These are phyloP conservation scores for Champsocephalus esox DNA, from an alignment of 2,797 vertebrate genomes.

Conservation along the genomic window DNA sequence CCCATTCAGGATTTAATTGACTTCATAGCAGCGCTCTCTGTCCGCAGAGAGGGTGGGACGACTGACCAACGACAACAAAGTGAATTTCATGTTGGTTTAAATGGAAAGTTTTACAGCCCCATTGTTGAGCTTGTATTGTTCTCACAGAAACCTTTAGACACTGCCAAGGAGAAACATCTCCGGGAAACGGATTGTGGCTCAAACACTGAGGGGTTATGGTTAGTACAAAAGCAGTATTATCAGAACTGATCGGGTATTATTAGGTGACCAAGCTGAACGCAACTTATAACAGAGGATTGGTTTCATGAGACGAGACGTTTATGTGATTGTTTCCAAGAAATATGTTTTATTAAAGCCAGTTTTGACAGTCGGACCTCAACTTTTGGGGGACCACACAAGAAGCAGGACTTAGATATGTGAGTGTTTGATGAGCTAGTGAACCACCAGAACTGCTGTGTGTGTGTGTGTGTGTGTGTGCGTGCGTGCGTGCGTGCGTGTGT, in stretches of 20 bases:
- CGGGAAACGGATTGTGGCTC: constrained; percentile 43
- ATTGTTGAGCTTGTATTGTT: constrained; percentile 61
- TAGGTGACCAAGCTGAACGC: constrained; percentile 37
- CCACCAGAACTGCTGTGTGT: constrained; percentile 65
- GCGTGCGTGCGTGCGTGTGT: not conserved
- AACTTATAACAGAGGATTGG: constrained; percentile 30
- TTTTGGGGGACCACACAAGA: constrained; percentile 67
- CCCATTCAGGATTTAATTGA: constrained; percentile 45
- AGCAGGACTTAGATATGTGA: constrained; percentile 57
- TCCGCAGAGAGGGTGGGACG: constrained; percentile 51
- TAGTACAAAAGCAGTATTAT: constrained; percentile 51
- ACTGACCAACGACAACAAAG: constrained; percentile 68
- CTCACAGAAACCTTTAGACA: constrained; percentile 31
- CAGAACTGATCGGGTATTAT: constrained; percentile 44
- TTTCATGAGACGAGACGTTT: constrained; percentile 49
- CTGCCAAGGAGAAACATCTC: constrained; percentile 56
- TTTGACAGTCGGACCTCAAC: constrained; percentile 49
- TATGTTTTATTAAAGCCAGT: constrained; percentile 56
- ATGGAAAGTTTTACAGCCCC: constrained; percentile 70
- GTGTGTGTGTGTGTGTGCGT: too few species aligned
- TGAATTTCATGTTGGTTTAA: constrained; percentile 58
- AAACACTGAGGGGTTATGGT: constrained; percentile 48
- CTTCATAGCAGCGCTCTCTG: constrained; percentile 31
- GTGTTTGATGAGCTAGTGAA: constrained; percentile 62
- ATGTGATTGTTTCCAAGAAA: constrained; percentile 55